These are phyloP conservation scores for Didymodactylos carnosus DNA, from an alignment of 2,888 invertebrate species.

Conservation along the genomic window DNA sequence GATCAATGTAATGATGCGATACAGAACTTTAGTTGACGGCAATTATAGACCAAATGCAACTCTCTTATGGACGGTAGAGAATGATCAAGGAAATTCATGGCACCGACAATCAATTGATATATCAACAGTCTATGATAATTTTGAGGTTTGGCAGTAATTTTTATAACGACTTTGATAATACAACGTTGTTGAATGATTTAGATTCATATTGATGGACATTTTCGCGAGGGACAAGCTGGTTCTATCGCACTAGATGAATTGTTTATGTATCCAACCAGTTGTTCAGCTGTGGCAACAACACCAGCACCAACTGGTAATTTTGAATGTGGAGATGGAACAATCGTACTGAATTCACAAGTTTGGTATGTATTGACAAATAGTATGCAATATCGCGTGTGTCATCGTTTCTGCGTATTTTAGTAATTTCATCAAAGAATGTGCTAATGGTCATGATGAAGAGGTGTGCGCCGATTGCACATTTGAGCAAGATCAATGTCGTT, in stretches of 20 bases:
- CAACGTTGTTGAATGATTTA: too few relatives aligned
- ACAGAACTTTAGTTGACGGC: background rate
- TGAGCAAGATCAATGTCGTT: constrained; percentile 13
- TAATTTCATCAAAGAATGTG: constrained; percentile 15
- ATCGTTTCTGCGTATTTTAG: too few relatives aligned
- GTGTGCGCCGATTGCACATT: constrained; percentile 16
- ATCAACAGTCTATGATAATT: background rate
- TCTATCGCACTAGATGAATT: constrained; percentile 17
- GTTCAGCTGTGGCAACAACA: background rate
- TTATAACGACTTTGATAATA: too few relatives aligned
- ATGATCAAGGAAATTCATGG: background rate
- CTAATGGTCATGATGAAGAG: constrained; percentile 15
- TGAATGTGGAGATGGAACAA: constrained; percentile 12
- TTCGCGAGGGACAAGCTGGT: too few relatives aligned
- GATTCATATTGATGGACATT: background rate
- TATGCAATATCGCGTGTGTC: background rate
- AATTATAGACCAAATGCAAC: too few relatives aligned
- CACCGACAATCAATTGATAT: background rate
- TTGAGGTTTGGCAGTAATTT: constrained; percentile 5
- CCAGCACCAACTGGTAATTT: background rate
- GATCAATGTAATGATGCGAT: background rate
- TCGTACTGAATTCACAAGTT: background rate
- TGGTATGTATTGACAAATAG: background rate
- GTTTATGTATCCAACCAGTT: background rate
- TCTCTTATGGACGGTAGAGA: background rate